Conservation (phyloP, 2,113 vertebrate species). For the Dascyllus trimaculatus region DNA sequence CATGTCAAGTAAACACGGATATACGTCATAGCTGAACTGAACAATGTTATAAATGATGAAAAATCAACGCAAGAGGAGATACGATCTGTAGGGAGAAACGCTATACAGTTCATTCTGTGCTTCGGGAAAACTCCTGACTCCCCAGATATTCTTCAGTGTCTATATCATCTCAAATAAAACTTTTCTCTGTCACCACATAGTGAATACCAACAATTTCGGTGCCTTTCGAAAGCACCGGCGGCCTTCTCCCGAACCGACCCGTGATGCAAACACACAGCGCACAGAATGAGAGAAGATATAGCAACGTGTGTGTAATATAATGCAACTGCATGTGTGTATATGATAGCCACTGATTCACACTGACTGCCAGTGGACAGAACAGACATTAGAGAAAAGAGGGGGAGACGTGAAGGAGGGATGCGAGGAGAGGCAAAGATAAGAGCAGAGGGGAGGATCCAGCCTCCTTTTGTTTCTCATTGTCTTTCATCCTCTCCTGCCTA, state of each 20-base stretch:
- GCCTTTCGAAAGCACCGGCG: slow-evolving; percentile 53
- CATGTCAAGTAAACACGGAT: slow-evolving; percentile 11
- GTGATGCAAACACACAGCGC: slow-evolving; percentile 67
- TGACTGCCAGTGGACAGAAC: slow-evolving; percentile 68
- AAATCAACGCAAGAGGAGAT: slow-evolving; percentile 17
- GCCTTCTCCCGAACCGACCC: slow-evolving; percentile 63
- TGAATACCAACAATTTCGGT: slow-evolving; percentile 44
- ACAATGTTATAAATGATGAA: slow-evolving; percentile 11
- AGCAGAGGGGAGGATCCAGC: slow-evolving; percentile 90
- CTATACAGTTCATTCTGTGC: slow-evolving; percentile 48
- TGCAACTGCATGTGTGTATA: slow-evolving; percentile 55
- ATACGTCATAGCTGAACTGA: slow-evolving; percentile 22
- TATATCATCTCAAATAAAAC: slow-evolving; percentile 53
- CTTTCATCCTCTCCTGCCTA: slow-evolving; percentile 36
- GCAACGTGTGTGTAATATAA: slow-evolving; percentile 43
- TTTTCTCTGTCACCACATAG: slow-evolving; percentile 52
- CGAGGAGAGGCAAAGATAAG: slow-evolving; percentile 51
- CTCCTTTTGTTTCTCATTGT: slow-evolving; percentile 74
- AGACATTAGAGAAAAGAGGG: slow-evolving; percentile 51
- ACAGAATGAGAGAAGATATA: slow-evolving; percentile 69
- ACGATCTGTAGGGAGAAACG: slow-evolving; percentile 36
- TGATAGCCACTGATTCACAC: slow-evolving; percentile 58
- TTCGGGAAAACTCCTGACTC: slow-evolving; percentile 20
- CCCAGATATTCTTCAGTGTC: slow-evolving; percentile 10
- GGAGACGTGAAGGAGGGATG: slow-evolving; percentile 31